Evolutionary conservation across 2,113 vertebrate species (phyloP).

Genomic region (Zosterops lateralis): DNA sequence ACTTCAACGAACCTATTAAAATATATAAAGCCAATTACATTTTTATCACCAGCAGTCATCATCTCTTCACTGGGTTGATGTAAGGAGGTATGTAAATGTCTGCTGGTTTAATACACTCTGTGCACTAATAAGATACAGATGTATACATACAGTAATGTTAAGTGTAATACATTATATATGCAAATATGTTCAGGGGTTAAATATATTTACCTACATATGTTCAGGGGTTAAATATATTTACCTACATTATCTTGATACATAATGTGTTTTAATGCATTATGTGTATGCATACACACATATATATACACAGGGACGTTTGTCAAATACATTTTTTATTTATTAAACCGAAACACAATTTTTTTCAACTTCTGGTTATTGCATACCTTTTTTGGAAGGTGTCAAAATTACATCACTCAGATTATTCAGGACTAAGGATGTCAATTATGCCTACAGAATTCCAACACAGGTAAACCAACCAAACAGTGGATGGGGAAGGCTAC

Average conservation of each 20-base stretch:
- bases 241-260: neutral
- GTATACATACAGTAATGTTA: rapidly evolving
- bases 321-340: neutral
- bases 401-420: neutral
- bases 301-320: neutral
- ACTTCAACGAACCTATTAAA: neutral
- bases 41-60: neutral
- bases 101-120: neutral
- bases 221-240: neutral
- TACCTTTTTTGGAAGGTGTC: neutral
- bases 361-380: neutral
- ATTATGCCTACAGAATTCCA: neutral
- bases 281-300: neutral
- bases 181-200: neutral
- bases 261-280: neutral
- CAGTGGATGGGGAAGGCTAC: neutral
- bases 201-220: neutral
- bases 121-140: neutral
- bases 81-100: neutral
- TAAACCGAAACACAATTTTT: neutral
- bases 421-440: neutral
- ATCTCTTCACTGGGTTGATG: neutral
- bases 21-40: neutral
- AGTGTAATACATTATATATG: neutral
- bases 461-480: neutral